Base-by-base conservation (phyloP, 2,113 vertebrate species). In the Plecturocebus donacophilus region DNA sequence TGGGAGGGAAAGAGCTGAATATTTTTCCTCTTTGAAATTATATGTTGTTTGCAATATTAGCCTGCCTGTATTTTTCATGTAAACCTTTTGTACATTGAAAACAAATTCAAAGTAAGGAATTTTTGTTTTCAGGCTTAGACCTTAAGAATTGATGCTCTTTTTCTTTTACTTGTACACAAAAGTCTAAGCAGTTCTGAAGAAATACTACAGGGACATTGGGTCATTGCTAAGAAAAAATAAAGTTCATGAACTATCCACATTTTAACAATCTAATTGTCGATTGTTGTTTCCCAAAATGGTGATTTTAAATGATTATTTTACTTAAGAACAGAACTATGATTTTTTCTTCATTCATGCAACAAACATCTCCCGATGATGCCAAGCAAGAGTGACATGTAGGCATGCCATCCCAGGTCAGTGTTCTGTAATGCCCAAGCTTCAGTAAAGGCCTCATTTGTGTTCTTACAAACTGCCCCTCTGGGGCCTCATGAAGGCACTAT, bases 1-100 rank as follows among this genome's bases (percentile, higher is more conserved):
- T 71, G 8, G 2, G 17, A 20, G 47, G 19, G 35, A 38, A 75
- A 90, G 21, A 38, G 40, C 16, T 87, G 35, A 2, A 56, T 32
- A 71, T 90, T 90, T 68, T 91, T 71, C 9, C 80, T 90, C 17
- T 71, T 79, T 38, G 40, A 97, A 83, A 79, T 94, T 86, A 35
- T 42, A 45, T 87, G 25, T 45, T 71, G 5, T 95, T 94, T 92
- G 20, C 25, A 87, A 30, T 68, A 10, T 90, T 84, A 58, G 17
- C 21, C 54, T 84, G 47, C 73, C 35, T 52, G 2, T 76, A 23
- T 64, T 97, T 87, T 91, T 94, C 52, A 84, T 61, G 7, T 75
- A 16, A 83, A 75, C 11, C 17, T 68, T 14, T 20, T 90, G 12
- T 68, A 85, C 7, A 20, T 17, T 92, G 82, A 84, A 45, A 92